phyloP scores from a whole-genome alignment of 2,797 vertebrate genomes.

The Nannoperca australis region DNA sequence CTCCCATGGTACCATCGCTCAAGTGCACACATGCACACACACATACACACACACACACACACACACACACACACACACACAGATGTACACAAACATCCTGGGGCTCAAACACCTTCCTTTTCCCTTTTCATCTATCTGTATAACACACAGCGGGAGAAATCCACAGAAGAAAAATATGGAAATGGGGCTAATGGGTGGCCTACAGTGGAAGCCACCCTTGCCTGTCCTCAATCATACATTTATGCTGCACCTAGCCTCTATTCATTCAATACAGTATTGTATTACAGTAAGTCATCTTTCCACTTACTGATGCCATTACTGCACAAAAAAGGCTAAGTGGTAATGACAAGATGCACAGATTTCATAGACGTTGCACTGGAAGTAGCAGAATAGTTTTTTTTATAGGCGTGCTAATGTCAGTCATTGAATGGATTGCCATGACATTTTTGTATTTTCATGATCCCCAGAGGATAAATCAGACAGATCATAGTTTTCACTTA shows the following conservation, averaged over 20 bases:
- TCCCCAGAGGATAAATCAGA: background rate
- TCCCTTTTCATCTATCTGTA: conserved; percentile 42
- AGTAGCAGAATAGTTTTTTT: background rate
- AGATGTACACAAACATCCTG: conserved; percentile 16
- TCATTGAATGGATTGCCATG: background rate
- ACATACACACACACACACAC: too few species aligned
- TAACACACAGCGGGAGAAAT: conserved; percentile 50
- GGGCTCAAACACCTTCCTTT: conserved; percentile 24
- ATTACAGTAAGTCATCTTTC: background rate
- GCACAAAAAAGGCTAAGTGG: background rate
- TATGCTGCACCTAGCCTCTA: background rate
- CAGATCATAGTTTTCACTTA: background rate
- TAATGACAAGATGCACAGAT: background rate
- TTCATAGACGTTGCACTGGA: background rate
- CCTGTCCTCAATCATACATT: background rate
- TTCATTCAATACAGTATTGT: background rate
- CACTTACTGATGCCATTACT: background rate
- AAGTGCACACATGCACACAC: conserved; percentile 15
- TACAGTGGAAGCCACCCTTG: background rate
- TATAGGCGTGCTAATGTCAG: background rate
- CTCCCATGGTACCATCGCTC: conserved; percentile 41
- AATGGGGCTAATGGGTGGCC: conserved; percentile 38
- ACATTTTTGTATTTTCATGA: background rate
- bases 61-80: conserved; percentile 18
- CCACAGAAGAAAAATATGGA: conserved; percentile 39